Base-by-base conservation (phyloP, 2,113 vertebrate species). In the Limanda limanda region DNA sequence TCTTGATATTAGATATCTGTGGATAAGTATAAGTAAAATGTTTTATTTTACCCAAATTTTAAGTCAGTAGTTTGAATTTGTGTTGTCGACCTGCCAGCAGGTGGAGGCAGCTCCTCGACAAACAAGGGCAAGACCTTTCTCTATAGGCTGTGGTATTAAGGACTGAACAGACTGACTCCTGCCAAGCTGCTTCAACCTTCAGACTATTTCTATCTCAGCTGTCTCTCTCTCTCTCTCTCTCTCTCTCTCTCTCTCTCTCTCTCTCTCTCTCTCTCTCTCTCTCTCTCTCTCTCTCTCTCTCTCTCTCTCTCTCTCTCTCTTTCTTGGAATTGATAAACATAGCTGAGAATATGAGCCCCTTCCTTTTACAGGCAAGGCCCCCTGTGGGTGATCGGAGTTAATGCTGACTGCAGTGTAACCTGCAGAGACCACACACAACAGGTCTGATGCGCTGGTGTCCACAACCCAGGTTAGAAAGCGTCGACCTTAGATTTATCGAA, bases 331-430 rank as follows among this genome's bases (percentile, higher is more conserved):
- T 85, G 91, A 94, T 89, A 91, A 91, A 94, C 84, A 83, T 91
- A 90, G 92, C 90, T 79, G 88, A 92, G 92, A 93, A 94, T 91
- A 93, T 89, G 91, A 93, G 88, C 86, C 84, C 84, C 78, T 62
- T 90, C 93, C 95, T 87, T 94, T 94, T 93, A 94, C 95, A 95
- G 94, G 84, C 92, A 94, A 76, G 76, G 67, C 73, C 74, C 73
- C 76, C 81, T 62, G 74, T 48, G 72, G 65, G 76, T 13, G 66
- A 85, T 81, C 84, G 42, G 80, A 81, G 86, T 83, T 69, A 69
- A 90, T 93, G 94, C 93, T 95, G 94, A 95, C 89, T 74, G 54
- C 68, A 31, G 88, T 21, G 80, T 89, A 93, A 92, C 79, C 54
- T 69, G 86, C 82, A 89, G 81, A 74, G 45, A 1, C 42, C 47